These are phyloP conservation scores for Bufo gargarizans DNA, from an alignment of 2,113 vertebrate genomes.

Conservation along the genomic window DNA sequence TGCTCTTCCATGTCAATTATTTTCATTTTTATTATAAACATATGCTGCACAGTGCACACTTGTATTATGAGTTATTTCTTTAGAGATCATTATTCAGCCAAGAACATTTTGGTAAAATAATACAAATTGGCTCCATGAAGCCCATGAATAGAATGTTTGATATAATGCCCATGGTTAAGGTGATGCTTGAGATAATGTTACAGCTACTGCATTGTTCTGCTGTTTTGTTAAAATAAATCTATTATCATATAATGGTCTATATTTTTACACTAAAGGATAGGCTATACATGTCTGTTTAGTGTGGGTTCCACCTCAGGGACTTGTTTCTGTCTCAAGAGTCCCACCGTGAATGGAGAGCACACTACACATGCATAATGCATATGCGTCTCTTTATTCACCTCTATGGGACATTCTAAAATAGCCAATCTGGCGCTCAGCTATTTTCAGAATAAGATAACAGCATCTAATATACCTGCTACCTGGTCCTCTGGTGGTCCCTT, in stretches of 20 bases:
- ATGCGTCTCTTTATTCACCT: no score
- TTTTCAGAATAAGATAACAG: no score
- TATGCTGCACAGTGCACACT: neutral
- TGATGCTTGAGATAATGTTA: neutral
- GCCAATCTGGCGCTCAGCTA: no score
- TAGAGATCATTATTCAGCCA: conserved; percentile 4
- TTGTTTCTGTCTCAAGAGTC: no score
- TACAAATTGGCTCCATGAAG: neutral
- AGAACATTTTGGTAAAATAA: neutral
- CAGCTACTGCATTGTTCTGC: neutral
- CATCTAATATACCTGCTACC: no score
- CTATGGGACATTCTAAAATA: no score
- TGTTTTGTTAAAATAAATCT: neutral
- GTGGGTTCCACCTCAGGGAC: no score
- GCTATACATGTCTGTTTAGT: no score
- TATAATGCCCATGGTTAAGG: neutral
- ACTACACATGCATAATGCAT: no score
- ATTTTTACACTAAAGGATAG: no score
- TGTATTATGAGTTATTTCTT: neutral
- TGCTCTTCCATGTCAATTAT: conserved; percentile 47
- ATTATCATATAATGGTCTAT: neutral
- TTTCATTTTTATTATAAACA: conserved; percentile 48
- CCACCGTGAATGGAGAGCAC: no score
- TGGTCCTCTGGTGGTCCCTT: no score
- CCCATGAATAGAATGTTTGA: neutral